Base-by-base conservation (phyloP, 2,888 invertebrate species). In the Sussaba pulchella region DNA sequence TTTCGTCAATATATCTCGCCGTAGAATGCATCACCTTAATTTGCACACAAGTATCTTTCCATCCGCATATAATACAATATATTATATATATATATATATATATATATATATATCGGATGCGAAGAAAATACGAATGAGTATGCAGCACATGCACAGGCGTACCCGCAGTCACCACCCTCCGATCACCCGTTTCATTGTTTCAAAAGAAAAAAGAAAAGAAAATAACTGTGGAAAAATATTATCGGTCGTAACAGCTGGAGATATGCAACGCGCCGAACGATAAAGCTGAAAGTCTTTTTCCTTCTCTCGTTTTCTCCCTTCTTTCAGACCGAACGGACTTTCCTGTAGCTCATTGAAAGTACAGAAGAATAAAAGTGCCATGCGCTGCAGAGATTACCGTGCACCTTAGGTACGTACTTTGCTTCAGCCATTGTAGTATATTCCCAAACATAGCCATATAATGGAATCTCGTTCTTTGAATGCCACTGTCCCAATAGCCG, bases 211-310 rank as follows among this genome's bases (percentile, higher is more conserved):
- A n/a, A n/a, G n/a, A n/a, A n/a, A n/a, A n/a, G n/a, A 71, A 71
- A 76, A 80, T 80, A 80, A 80, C 75, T 67, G 80, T 59, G 66
- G 66, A 80, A 61, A 80, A 80, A 80, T 80, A 80, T 80, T 75
- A 80, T 80, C 72, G 80, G 52, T 80, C 67, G 80, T 61, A 61
- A 36, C 47, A 57, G 67, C 71, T 72, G 63, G 67, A 52, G 61
- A 43, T 47, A n/a, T 45, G 61, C 59, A 74, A 69, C 64, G 64
- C 57, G 26, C 26, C 26, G 26, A 39, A 43, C 79, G 43, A 64
- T 61, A 67, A 76, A 80, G 69, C 80, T 61, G 43, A 76, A 66
- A 67, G 71, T 76, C 76, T 63, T 85, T 82, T 76, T 77, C 64
- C 21, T 41, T 57, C 69, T 21, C 21, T 41, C 36, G n/a, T 19